Evolutionary conservation across 92 coral and sea anemone genomes (phyloP).

Genomic region (Siderastrea radians): DNA sequence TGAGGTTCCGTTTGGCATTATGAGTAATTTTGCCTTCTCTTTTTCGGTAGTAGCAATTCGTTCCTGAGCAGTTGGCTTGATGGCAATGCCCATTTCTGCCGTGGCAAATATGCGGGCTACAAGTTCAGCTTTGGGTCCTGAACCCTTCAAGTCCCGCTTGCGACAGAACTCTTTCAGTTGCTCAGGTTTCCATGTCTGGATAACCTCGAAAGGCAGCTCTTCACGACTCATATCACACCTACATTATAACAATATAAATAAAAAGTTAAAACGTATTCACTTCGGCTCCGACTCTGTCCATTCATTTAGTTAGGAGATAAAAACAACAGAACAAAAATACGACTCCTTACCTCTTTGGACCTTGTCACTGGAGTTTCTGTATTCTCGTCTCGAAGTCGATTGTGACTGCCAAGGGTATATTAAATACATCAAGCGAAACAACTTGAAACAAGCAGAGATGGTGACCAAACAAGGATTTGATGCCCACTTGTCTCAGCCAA

Average conservation of each 20-base stretch:
- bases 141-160: conserved; percentile 58
- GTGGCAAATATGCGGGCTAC: too few relatives aligned
- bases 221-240: conserved; percentile 4
- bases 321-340: neutral
- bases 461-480: neutral
- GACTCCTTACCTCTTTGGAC: neutral
- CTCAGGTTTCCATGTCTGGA: conserved; percentile 5
- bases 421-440: neutral
- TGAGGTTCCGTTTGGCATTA: too few relatives aligned
- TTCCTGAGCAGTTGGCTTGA: too few relatives aligned
- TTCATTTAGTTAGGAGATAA: neutral
- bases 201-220: conserved; percentile 2
- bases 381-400: neutral
- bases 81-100: too few relatives aligned
- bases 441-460: neutral
- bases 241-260: neutral
- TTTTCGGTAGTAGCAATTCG: too few relatives aligned
- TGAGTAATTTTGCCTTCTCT: too few relatives aligned
- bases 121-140: too few relatives aligned
- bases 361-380: conserved; percentile 5
- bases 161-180: conserved; percentile 15
- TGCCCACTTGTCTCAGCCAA: neutral
- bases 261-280: neutral
- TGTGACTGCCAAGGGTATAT: neutral
- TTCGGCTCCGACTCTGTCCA: conserved; percentile 6